Conservation (phyloP, 2,113 vertebrate genomes). For the Actenoides lindsayi region DNA sequence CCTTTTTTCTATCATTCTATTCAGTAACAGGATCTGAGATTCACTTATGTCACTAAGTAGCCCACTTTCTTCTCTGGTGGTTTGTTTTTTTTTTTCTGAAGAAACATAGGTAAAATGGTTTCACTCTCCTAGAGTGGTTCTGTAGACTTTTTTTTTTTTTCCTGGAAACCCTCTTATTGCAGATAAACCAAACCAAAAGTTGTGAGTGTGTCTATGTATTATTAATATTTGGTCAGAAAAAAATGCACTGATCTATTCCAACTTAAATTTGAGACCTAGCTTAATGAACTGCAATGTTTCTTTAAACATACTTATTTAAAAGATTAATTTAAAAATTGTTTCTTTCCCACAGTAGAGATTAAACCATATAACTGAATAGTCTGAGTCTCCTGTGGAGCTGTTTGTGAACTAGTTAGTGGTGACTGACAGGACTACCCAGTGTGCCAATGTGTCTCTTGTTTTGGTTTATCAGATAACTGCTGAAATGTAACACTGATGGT, state of each 20-base stretch:
- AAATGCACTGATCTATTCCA: background rate
- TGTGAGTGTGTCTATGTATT: accelerated
- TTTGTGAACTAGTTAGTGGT: slow-evolving; percentile 39
- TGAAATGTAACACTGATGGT: slow-evolving; percentile 71
- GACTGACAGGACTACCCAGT: slow-evolving; percentile 69
- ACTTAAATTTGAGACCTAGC: background rate
- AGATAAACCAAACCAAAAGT: background rate
- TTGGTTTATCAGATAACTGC: slow-evolving; percentile 69
- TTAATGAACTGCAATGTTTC: background rate
- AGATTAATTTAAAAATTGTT: background rate
- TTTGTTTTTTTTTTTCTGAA: background rate
- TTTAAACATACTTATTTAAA: slow-evolving; percentile 3
- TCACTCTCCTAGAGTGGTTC: background rate
- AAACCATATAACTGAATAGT: background rate
- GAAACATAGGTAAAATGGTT: background rate
- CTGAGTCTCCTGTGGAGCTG: background rate
- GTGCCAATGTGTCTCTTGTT: slow-evolving; percentile 39
- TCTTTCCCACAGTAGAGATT: background rate
- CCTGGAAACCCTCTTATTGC: background rate
- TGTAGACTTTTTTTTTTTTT: background rate
- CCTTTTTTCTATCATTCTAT: background rate
- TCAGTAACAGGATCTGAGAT: background rate
- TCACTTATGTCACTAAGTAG: background rate
- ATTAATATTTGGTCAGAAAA: background rate
- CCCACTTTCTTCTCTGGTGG: background rate